Evolutionary conservation across 37 sponge, comb jelly and placozoan genomes (phyloP).

Genomic region (Tethya wilhelma): DNA sequence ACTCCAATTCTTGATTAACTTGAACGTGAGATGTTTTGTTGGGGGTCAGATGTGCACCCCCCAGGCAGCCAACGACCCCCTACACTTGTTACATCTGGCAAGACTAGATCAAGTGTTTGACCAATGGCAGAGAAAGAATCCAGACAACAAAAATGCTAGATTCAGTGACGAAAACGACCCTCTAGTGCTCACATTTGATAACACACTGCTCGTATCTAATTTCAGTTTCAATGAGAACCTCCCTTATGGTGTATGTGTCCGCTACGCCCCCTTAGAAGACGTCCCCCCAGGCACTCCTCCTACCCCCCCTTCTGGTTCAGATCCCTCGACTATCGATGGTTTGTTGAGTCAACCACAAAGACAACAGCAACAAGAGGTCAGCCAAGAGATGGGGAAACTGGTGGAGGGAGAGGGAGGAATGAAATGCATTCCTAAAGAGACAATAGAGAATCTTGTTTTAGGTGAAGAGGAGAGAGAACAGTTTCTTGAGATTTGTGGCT

Average conservation of each 20-base stretch:
- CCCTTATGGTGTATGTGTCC: slow-evolving; percentile 49
- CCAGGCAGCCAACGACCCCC: slow-evolving; percentile 66
- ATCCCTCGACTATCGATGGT: too few relatives aligned
- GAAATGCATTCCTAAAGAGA: too few relatives aligned
- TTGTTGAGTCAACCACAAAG: too few relatives aligned
- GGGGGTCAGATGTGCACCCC: slow-evolving; percentile 69
- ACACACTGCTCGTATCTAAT: slow-evolving; percentile 36
- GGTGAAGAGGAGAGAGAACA: too few relatives aligned
- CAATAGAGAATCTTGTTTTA: too few relatives aligned
- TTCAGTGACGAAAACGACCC: slow-evolving; percentile 19
- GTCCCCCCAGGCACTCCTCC: too few relatives aligned
- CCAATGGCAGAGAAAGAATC: slow-evolving; percentile 59
- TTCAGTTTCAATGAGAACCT: slow-evolving; percentile 45
- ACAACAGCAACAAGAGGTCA: too few relatives aligned
- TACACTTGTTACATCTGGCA: slow-evolving; percentile 48
- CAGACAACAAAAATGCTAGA: slow-evolving; percentile 9
- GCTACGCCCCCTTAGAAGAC: slow-evolving; percentile 15
- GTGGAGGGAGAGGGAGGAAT: too few relatives aligned
- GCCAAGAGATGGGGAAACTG: too few relatives aligned
- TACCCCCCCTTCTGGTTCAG: background rate
- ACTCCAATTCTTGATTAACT: slow-evolving; percentile 19
- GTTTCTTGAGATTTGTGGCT: too few relatives aligned
- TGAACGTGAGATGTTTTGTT: slow-evolving; percentile 49
- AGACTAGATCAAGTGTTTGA: slow-evolving; percentile 45
- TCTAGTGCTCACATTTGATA: slow-evolving; percentile 44